A percentile compares a stretch with the other conserved stretches of the same genome.
Conservation (phyloP, 2,888 invertebrate genomes). For the Aphodius sticticus region DNA sequence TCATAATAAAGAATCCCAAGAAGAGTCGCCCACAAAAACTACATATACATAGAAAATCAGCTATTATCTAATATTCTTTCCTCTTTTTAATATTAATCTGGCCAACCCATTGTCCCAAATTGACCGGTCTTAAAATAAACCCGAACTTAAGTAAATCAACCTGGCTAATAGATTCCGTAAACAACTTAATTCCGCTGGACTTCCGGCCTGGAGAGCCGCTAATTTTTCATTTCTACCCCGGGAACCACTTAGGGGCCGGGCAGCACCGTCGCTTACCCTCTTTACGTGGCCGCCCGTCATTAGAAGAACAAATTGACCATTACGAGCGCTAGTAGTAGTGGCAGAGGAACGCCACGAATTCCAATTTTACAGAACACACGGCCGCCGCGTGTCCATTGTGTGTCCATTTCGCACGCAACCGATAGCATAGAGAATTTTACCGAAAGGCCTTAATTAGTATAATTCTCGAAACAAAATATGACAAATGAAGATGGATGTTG, state of each 20-base stretch:
- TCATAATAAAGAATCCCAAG: too few species aligned
- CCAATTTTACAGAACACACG: conserved; percentile 4
- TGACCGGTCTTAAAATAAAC: background rate
- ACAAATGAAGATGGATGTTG: conserved; percentile 22
- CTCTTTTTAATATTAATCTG: too few species aligned
- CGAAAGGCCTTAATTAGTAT: conserved; percentile 19
- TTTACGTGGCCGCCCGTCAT: background rate
- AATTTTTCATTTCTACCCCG: conserved; percentile 4
- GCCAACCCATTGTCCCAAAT: background rate
- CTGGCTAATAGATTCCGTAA: background rate
- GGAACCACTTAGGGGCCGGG: background rate
- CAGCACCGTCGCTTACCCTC: background rate
- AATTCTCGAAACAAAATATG: conserved; percentile 22
- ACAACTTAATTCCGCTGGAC: background rate
- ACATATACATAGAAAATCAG: too few species aligned
- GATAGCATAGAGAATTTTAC: background rate
- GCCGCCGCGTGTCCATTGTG: background rate
- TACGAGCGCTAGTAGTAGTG: background rate
- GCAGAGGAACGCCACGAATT: conserved; percentile 4
- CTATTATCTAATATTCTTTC: too few species aligned
- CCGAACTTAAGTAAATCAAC: background rate
- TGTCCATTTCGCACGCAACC: background rate
- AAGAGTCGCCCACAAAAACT: too few species aligned
- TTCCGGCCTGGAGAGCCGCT: background rate
- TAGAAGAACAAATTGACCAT: background rate